Conservation (phyloP, 2,888 invertebrate genomes). For the Iphiclides podalirius region DNA sequence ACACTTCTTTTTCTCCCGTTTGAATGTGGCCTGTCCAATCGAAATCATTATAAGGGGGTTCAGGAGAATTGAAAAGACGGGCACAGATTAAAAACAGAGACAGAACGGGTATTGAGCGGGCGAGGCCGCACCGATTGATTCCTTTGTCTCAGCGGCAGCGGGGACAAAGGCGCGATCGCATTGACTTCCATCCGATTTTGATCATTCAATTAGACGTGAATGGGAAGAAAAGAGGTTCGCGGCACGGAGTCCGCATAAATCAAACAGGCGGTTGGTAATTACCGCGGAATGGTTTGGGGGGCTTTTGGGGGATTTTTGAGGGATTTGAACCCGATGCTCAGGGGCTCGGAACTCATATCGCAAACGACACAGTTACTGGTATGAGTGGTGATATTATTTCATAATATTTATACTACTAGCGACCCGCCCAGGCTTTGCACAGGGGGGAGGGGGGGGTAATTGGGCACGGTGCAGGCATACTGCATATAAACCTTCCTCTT, state of each 20-base stretch:
- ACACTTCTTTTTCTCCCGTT: too few relatives aligned
- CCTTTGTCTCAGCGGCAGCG: constrained; percentile 54
- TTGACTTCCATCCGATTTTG: constrained; percentile 51
- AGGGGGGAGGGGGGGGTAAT: too few relatives aligned
- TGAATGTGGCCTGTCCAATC: not conserved
- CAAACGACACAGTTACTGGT: too few relatives aligned
- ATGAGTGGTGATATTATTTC: too few relatives aligned
- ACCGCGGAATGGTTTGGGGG: constrained; percentile 28
- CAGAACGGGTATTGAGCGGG: constrained; percentile 23
- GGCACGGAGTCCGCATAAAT: constrained; percentile 64
- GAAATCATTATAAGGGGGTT: not conserved
- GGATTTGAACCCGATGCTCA: too few relatives aligned
- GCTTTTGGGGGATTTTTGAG: constrained; percentile 1
- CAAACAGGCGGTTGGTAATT: constrained; percentile 64
- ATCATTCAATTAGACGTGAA: constrained; percentile 72
- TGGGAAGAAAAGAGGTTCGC: constrained; percentile 72
- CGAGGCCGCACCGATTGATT: constrained; percentile 52
- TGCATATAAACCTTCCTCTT: too few relatives aligned
- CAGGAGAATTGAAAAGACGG: constrained; percentile 24
- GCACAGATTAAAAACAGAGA: constrained; percentile 34
- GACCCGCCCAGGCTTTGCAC: too few relatives aligned
- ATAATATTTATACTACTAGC: too few relatives aligned
- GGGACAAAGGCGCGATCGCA: constrained; percentile 46
- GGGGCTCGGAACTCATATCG: too few relatives aligned
- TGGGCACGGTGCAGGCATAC: too few relatives aligned